phyloP scores from a whole-genome alignment of 2,888 invertebrate genomes.

The Idaea straminata region DNA sequence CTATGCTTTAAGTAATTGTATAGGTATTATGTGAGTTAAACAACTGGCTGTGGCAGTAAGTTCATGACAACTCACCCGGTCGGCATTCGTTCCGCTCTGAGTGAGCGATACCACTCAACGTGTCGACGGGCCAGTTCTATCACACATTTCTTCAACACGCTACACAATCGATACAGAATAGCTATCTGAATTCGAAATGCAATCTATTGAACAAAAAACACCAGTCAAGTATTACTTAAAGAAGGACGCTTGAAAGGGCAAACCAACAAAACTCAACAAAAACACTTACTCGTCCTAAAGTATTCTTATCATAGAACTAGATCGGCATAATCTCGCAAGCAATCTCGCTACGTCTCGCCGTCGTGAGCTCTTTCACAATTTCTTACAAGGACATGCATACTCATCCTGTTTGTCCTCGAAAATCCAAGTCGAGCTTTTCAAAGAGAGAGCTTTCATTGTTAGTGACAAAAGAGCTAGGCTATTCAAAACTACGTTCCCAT shows the following conservation, averaged over 20 bases:
- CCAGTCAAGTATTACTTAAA: background rate
- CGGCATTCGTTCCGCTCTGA: too few species aligned
- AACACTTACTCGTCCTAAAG: background rate
- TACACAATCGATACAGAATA: too few species aligned
- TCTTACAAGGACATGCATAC: slow-evolving; percentile 19
- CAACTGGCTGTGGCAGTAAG: too few species aligned
- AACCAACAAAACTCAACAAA: background rate
- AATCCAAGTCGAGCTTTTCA: slow-evolving; percentile 6
- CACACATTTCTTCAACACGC: too few species aligned
- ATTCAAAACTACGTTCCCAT: slow-evolving; percentile 20
- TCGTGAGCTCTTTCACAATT: slow-evolving; percentile 11
- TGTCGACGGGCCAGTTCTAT: too few species aligned
- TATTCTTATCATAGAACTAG: background rate
- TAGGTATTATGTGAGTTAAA: too few species aligned
- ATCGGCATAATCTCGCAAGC: slow-evolving; percentile 6
- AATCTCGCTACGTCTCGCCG: slow-evolving; percentile 1
- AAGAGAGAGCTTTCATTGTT: slow-evolving; percentile 22
- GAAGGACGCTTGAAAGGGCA: background rate
- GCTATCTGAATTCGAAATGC: background rate
- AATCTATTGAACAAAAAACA: background rate
- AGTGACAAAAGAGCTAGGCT: slow-evolving; percentile 21
- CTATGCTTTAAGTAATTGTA: too few species aligned
- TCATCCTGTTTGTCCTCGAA: slow-evolving; percentile 18
- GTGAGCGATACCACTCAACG: too few species aligned
- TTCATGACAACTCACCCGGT: too few species aligned